Conservation (phyloP, 2,888 invertebrate species). For the Aphidius colemani region DNA sequence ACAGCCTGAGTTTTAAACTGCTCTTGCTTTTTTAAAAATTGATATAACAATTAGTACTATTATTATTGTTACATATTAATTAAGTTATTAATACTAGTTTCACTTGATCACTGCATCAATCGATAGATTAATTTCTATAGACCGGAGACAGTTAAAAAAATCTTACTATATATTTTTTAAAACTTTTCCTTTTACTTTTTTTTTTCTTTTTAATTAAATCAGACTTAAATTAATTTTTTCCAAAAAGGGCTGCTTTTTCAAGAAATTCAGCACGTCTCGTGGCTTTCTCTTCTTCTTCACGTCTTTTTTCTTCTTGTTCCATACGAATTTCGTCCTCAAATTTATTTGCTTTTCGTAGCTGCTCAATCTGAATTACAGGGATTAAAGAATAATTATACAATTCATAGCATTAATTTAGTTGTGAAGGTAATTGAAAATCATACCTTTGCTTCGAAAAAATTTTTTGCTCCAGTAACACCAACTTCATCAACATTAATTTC, state of each 20-base stretch:
- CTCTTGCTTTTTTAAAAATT: too few relatives aligned
- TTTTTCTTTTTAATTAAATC: background rate
- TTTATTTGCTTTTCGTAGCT: conserved; percentile 79
- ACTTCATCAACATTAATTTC: conserved; percentile 94
- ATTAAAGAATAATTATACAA: background rate
- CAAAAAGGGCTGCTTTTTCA: conserved; percentile 86
- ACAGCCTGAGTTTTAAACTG: too few relatives aligned
- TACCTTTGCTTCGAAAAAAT: conserved; percentile 92
- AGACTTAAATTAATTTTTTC: conserved; percentile 58
- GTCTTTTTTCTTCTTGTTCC: conserved; percentile 87
- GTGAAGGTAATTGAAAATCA: background rate
- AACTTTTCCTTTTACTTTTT: background rate
- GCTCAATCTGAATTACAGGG: conserved; percentile 71
- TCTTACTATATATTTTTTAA: too few relatives aligned
- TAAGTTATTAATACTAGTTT: too few relatives aligned
- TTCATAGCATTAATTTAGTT: background rate
- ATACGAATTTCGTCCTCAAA: conserved; percentile 91
- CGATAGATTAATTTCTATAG: too few relatives aligned
- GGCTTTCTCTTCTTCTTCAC: conserved; percentile 83
- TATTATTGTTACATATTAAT: too few relatives aligned
- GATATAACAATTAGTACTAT: too few relatives aligned
- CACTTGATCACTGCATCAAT: too few relatives aligned
- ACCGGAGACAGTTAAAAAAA: too few relatives aligned
- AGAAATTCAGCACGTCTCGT: conserved; percentile 82
- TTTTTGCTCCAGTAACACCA: conserved; percentile 92